These are phyloP conservation scores for Diaprepes abbreviatus DNA, from an alignment of 2,888 invertebrate species.

Conservation along the genomic window DNA sequence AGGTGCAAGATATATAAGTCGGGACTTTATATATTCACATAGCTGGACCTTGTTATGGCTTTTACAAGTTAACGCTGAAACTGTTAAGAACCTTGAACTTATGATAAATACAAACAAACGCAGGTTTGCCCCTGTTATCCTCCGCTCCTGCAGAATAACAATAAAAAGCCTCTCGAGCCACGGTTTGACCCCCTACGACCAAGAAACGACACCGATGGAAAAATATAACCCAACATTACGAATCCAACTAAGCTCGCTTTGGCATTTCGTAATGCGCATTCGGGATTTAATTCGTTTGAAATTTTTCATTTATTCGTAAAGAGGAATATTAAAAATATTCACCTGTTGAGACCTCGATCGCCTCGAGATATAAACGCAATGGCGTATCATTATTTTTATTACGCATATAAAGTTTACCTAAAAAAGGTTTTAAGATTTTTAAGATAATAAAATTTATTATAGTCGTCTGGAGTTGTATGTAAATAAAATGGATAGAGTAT, in stretches of 20 bases:
- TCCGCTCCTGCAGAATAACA: constrained; percentile 11
- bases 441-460: no score
- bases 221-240: constrained; percentile 60
- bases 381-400: constrained; percentile 18
- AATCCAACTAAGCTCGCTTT: constrained; percentile 41
- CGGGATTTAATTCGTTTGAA: constrained; percentile 43
- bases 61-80: no score
- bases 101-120: no score
- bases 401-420: constrained; percentile 7
- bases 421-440: no score
- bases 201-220: constrained; percentile 62
- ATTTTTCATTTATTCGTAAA: constrained; percentile 44
- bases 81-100: no score
- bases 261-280: constrained; percentile 45
- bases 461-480: no score
- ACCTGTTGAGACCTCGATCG: constrained; percentile 29
- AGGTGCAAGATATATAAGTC: no score
- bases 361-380: constrained; percentile 6
- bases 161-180: constrained; percentile 13
- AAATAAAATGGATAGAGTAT: no score
- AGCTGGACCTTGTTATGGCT: no score
- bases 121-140: not conserved
- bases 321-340: constrained; percentile 39
- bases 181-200: constrained; percentile 60
- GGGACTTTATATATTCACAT: no score